phyloP scores from a whole-genome alignment of 1,140 invertebrate species.

The Penaeus chinensis region DNA sequence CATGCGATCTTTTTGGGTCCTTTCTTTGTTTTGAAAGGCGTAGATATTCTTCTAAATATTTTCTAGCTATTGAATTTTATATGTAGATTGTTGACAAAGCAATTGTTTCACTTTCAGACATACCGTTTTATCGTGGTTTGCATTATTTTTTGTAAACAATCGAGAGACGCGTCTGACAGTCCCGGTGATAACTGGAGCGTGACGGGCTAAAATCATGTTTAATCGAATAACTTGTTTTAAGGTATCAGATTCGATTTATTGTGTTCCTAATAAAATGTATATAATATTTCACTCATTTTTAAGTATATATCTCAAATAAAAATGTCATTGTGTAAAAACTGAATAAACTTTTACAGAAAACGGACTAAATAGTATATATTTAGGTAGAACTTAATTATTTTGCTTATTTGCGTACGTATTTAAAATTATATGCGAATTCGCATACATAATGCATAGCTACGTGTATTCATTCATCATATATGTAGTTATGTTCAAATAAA shows the following conservation, averaged over 20 bases:
- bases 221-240: neutral
- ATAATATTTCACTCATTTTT: neutral
- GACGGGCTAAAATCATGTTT: conserved; percentile 20
- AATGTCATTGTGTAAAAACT: too few species aligned
- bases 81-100: neutral
- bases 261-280: neutral
- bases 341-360: too few species aligned
- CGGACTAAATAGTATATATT: too few species aligned
- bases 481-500: too few species aligned
- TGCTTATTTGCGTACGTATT: too few species aligned
- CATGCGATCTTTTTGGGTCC: conserved; percentile 10
- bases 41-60: neutral
- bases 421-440: too few species aligned
- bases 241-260: neutral
- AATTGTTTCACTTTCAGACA: neutral
- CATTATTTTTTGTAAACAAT: conserved; percentile 59
- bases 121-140: neutral
- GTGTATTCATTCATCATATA: too few species aligned
- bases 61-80: conserved; percentile 7
- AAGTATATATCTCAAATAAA: too few species aligned
- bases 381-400: too few species aligned
- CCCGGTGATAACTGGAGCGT: conserved; percentile 39
- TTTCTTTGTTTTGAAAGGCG: too few species aligned
- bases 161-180: conserved; percentile 43
- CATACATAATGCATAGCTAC: too few species aligned